phyloP scores from a whole-genome alignment of 2,888 invertebrate genomes.

The Cantharis flavilabris region DNA sequence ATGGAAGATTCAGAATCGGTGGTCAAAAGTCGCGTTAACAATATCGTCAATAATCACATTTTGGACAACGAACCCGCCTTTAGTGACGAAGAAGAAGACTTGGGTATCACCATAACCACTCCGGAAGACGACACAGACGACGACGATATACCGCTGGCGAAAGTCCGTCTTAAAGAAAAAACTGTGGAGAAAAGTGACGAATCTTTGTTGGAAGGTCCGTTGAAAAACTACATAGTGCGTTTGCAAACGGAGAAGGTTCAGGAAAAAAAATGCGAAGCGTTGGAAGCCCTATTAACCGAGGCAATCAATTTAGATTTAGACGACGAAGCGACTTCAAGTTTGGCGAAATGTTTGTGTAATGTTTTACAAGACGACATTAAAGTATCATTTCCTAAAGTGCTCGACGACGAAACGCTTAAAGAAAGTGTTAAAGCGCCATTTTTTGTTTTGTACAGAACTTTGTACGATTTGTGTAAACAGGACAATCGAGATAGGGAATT shows the following conservation, averaged over 20 bases:
- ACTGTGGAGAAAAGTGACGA: slow-evolving; percentile 49
- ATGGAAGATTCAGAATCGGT: slow-evolving; percentile 39
- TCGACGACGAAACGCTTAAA: slow-evolving; percentile 67
- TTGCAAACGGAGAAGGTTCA: slow-evolving; percentile 63
- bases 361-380: slow-evolving; percentile 60
- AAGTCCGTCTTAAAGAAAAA: slow-evolving; percentile 69
- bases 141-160: slow-evolving; percentile 79
- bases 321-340: slow-evolving; percentile 60
- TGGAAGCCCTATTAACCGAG: slow-evolving; percentile 67
- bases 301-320: slow-evolving; percentile 66
- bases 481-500: slow-evolving; percentile 80
- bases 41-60: slow-evolving; percentile 54
- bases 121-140: slow-evolving; percentile 70
- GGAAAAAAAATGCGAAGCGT: slow-evolving; percentile 65
- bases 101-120: slow-evolving; percentile 50
- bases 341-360: slow-evolving; percentile 64
- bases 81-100: slow-evolving; percentile 84
- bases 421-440: slow-evolving; percentile 79
- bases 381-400: slow-evolving; percentile 58
- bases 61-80: slow-evolving; percentile 74
- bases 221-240: slow-evolving; percentile 61
- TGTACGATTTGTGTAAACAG: slow-evolving; percentile 70
- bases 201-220: slow-evolving; percentile 60
- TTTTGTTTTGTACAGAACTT: slow-evolving; percentile 85
- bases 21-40: slow-evolving; percentile 36